A percentile compares a stretch with the other conserved stretches of the same genome.
phyloP scores from a whole-genome alignment of 2,888 invertebrate genomes.

The Machimus atricapillus region DNA sequence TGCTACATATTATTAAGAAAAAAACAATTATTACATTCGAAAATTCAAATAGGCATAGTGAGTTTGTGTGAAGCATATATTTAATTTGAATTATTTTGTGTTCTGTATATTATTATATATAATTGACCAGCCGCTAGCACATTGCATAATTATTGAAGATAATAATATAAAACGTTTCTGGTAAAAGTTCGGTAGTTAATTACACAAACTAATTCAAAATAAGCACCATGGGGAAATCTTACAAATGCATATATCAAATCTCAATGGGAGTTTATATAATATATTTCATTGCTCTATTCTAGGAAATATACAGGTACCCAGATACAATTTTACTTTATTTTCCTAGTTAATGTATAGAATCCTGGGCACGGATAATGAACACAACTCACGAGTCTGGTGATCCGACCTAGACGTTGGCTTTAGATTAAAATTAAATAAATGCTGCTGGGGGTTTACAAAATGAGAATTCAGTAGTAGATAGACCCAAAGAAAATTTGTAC shows the following conservation, averaged over 20 bases:
- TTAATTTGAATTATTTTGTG: too few species aligned
- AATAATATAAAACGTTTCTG: too few species aligned
- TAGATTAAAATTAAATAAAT: background rate
- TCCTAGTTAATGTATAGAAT: background rate
- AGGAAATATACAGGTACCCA: background rate
- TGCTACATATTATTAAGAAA: too few species aligned
- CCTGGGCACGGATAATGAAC: background rate
- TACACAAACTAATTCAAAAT: background rate
- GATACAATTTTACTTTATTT: background rate
- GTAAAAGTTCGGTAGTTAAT: background rate
- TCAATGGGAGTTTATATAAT: background rate
- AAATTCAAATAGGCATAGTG: too few species aligned
- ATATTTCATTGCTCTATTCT: background rate
- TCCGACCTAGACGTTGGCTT: background rate
- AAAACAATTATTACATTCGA: too few species aligned
- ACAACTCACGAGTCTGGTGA: too few species aligned
- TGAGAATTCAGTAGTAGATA: background rate
- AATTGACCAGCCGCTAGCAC: too few species aligned
- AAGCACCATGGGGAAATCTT: background rate
- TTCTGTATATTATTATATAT: too few species aligned
- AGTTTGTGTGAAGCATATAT: too few species aligned
- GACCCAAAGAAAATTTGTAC: background rate
- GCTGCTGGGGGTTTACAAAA: background rate
- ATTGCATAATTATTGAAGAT: too few species aligned
- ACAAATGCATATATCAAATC: background rate